These are phyloP conservation scores for Eleginops maclovinus DNA, from an alignment of 2,113 vertebrate species.

Conservation along the genomic window DNA sequence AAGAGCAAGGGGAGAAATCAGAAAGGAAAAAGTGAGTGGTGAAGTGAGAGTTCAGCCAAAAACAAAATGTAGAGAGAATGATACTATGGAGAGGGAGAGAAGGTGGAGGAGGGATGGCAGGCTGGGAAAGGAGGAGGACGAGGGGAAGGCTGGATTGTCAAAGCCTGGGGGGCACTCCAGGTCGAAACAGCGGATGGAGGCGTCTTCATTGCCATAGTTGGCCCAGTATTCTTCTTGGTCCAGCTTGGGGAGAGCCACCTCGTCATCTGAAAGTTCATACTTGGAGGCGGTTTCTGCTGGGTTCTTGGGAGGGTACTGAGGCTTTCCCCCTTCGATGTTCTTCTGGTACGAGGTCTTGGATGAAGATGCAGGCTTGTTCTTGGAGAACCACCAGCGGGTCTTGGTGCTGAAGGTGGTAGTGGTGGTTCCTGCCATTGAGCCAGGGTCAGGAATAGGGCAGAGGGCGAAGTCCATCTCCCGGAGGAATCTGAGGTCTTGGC, in stretches of 20 bases:
- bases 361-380: conserved; percentile 87
- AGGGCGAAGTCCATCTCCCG: conserved; percentile 89
- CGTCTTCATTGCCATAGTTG: conserved; percentile 88
- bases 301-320: conserved; percentile 65
- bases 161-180: conserved; percentile 80
- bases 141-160: conserved; percentile 68
- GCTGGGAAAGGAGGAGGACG: conserved; percentile 63
- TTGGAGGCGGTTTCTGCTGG: conserved; percentile 68
- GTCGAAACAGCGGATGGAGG: conserved; percentile 83
- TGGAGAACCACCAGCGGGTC: conserved; percentile 88
- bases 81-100: conserved; percentile 56
- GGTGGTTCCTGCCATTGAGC: conserved; percentile 83
- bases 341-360: conserved; percentile 85
- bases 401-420: conserved; percentile 88
- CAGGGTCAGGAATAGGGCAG: conserved; percentile 87
- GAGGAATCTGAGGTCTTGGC: conserved; percentile 91
- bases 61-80: conserved; percentile 78
- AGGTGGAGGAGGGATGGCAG: conserved; percentile 59
- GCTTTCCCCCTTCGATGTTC: conserved; percentile 78
- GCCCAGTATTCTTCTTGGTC: conserved; percentile 89
- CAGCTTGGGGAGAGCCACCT: conserved; percentile 84
- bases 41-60: conserved; percentile 78
- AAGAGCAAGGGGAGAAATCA: conserved; percentile 58
- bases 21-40: conserved; percentile 33
- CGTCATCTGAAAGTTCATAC: conserved; percentile 82